A percentile compares a stretch with the other conserved stretches of the same genome.
Conservation (phyloP, 2,113 vertebrate genomes). For the Cyprinodon tularosa region DNA sequence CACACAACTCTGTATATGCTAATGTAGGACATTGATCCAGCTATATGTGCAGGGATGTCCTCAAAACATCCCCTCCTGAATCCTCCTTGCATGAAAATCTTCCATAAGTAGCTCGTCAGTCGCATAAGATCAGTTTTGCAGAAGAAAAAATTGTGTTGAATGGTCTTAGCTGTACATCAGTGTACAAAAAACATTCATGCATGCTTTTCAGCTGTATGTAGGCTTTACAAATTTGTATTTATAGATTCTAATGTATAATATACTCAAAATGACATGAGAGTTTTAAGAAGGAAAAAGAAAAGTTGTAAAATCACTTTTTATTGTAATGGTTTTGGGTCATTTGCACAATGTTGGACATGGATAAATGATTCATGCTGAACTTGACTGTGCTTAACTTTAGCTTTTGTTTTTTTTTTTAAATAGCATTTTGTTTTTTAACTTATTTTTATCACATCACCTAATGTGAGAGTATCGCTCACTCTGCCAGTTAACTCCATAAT, state of each 20-base stretch:
- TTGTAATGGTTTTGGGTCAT: constrained; percentile 70
- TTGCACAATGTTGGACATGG: constrained; percentile 82
- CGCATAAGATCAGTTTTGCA: constrained; percentile 47
- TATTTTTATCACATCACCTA: constrained; percentile 2
- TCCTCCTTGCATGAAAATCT: constrained; percentile 70
- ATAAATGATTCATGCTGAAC: constrained; percentile 52
- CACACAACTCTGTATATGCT: constrained; percentile 48
- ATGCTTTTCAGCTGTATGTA: constrained; percentile 90
- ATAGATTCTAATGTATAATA: constrained; percentile 89
- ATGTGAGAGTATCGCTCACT: constrained; percentile 28
- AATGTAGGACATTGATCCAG: constrained; percentile 35
- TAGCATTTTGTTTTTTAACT: not conserved
- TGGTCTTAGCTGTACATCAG: constrained; percentile 80
- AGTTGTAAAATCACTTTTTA: constrained; percentile 68
- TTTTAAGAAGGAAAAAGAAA: constrained; percentile 75
- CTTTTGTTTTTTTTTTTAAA: not conserved
- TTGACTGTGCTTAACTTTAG: constrained; percentile 52
- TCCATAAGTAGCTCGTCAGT: constrained; percentile 66
- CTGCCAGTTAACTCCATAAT: constrained; percentile 25
- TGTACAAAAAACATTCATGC: constrained; percentile 87
- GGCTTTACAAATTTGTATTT: constrained; percentile 85
- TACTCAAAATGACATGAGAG: constrained; percentile 63
- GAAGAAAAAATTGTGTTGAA: constrained; percentile 77
- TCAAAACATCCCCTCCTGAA: constrained; percentile 15
- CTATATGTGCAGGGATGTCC: constrained; percentile 53